A percentile compares a stretch with the other conserved stretches of the same genome.
These are phyloP conservation scores for Halisarca cf. caerulea DNA, from an alignment of 37 sponge, comb jelly and placozoan species.

Conservation along the genomic window DNA sequence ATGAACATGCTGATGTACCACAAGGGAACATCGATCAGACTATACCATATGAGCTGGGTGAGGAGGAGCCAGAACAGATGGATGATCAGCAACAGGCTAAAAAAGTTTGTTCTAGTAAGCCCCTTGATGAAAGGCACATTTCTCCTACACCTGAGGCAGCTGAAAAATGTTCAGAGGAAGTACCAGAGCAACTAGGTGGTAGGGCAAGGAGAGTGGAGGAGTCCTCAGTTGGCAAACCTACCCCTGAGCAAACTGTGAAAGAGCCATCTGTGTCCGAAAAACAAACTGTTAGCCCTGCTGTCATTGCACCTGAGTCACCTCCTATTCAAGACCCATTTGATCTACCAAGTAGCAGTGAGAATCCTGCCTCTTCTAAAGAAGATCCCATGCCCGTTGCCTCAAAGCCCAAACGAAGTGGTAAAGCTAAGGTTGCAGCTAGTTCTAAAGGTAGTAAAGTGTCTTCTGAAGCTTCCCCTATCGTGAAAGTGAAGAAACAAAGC, in stretches of 20 bases:
- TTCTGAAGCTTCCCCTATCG: too few relatives aligned
- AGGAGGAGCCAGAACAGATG: neutral
- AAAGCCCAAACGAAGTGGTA: too few relatives aligned
- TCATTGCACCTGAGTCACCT: neutral
- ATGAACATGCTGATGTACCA: neutral
- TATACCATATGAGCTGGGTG: neutral
- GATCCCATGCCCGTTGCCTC: too few relatives aligned
- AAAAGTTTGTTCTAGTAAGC: neutral
- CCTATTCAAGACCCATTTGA: constrained; percentile 11
- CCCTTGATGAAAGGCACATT: neutral
- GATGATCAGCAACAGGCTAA: neutral
- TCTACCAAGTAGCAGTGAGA: neutral
- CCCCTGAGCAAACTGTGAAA: neutral
- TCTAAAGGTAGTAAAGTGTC: too few relatives aligned
- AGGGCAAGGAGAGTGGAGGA: neutral
- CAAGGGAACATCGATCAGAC: neutral
- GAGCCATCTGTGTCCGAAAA: neutral
- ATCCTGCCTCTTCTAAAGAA: neutral
- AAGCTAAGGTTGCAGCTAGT: too few relatives aligned
- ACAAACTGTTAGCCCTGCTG: neutral
- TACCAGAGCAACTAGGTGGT: neutral
- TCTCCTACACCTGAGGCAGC: neutral
- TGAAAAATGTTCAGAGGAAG: neutral
- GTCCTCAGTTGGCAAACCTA: neutral
- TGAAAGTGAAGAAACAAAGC: too few relatives aligned